Conservation (phyloP, 2,888 invertebrate genomes). For the Limnephilus auricula region DNA sequence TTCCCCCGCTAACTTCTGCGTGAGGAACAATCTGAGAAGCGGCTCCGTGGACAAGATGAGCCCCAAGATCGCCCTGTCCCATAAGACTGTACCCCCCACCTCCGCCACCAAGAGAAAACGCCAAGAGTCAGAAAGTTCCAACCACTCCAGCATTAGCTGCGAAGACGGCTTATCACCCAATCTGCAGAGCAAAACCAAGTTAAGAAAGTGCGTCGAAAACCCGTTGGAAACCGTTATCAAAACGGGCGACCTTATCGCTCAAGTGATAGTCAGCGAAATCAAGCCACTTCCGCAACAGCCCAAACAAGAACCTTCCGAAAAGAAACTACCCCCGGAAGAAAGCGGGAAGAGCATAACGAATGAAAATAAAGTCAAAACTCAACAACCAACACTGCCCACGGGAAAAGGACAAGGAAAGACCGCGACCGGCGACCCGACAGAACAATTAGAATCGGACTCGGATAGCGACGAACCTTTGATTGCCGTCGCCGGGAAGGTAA, state of each 20-base stretch:
- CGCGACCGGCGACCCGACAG: slow-evolving; percentile 67
- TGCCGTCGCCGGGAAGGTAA: slow-evolving; percentile 82
- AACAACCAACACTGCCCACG: background rate
- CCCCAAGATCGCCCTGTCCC: slow-evolving; percentile 68
- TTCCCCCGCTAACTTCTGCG: slow-evolving; percentile 71
- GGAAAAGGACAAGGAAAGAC: slow-evolving; percentile 9
- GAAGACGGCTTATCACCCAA: slow-evolving; percentile 75
- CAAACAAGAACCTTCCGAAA: slow-evolving; percentile 50
- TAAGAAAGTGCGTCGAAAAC: slow-evolving; percentile 65
- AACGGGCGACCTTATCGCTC: slow-evolving; percentile 71
- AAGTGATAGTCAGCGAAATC: slow-evolving; percentile 55
- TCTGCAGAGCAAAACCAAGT: slow-evolving; percentile 68
- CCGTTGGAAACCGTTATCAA: slow-evolving; percentile 70
- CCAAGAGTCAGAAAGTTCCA: slow-evolving; percentile 87
- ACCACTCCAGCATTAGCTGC: slow-evolving; percentile 81
- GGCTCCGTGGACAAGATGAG: slow-evolving; percentile 73
- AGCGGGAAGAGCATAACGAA: slow-evolving; percentile 39
- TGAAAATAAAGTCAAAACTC: slow-evolving; percentile 4
- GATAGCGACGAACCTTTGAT: slow-evolving; percentile 90
- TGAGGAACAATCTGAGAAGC: slow-evolving; percentile 71
- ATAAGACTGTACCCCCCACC: slow-evolving; percentile 67
- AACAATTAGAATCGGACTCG: slow-evolving; percentile 82
- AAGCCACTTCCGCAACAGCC: background rate
- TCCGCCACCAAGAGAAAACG: slow-evolving; percentile 83
- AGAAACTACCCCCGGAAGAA: slow-evolving; percentile 58